Evolutionary conservation across 1,140 invertebrate species (phyloP), one percentile per base, ranked within the genome.

Genomic region (Dendroctonus ponderosae): DNA sequence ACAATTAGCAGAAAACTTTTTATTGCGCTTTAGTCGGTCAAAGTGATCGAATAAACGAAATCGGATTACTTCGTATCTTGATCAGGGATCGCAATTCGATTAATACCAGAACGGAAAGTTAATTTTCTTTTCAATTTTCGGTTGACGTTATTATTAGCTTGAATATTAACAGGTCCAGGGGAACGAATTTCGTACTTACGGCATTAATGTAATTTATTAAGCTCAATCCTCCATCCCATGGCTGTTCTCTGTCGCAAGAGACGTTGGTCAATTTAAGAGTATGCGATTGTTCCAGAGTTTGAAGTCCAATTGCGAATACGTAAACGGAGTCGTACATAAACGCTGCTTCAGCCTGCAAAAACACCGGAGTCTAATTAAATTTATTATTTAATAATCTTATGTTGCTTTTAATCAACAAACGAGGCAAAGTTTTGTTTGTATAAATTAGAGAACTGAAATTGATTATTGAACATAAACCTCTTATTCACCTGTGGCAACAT

Each of bases 171-270:
- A 26, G 26, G 26, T 1, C 3, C 3, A 26, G 26, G 26, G 26
- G 26, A 26, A 26, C 1, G 26, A 11, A 39, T 59, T 9, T 4
- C 4, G 7, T 50, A 81, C 85, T 85, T 78, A 90, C 88, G 70
- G 87, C 83, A 79, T 89, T 89, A 70, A 90, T 88, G 79, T 91
- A 92, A 79, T 93, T 92, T 72, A 91, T 87, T 48, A 92, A 84
- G 68, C 87, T 89, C 46, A 89, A 84, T n/a, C 91, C 91, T 41
- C 89, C 88, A 46, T 86, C 84, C 91, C 90, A 92, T 0, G 90
- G 86, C 66, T 84, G 81, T 75, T 90, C 88, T 26, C 84, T 81
- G 72, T 89, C 86, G 73, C 89, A 91, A 43, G 88, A 89, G 26
- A 89, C 81, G 75, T 90, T 91, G 5, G 85, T 82, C 14, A 86